Evolutionary conservation across 2,888 invertebrate species (phyloP).

Genomic region (Isoperla grammatica): DNA sequence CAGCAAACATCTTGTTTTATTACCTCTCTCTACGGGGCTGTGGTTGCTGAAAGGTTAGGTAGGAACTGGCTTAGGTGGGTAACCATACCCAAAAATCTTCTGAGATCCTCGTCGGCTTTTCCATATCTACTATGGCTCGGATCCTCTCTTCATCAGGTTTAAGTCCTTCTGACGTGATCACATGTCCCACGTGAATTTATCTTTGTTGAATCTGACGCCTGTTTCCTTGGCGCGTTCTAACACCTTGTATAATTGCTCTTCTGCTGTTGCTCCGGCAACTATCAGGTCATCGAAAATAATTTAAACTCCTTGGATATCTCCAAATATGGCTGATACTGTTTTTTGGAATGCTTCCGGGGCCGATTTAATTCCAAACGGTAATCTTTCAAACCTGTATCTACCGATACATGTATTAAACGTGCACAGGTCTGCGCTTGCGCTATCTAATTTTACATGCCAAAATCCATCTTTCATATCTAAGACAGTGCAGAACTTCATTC

Average conservation of each 20-base stretch:
- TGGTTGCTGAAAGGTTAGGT: too few relatives aligned
- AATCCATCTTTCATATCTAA: conserved; percentile 24
- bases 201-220: conserved; percentile 34
- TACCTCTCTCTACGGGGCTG: too few relatives aligned
- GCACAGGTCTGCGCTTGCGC: conserved; percentile 22
- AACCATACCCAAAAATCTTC: background rate
- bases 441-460: conserved; percentile 23
- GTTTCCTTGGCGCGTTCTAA: conserved; percentile 27
- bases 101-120: too few relatives aligned
- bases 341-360: background rate
- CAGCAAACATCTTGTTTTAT: too few relatives aligned
- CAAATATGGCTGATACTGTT: conserved; percentile 37
- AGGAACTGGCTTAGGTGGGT: too few relatives aligned
- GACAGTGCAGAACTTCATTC: conserved; percentile 19
- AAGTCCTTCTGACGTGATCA: too few relatives aligned
- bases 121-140: too few relatives aligned
- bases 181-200: background rate
- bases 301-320: conserved; percentile 37
- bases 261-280: conserved; percentile 30
- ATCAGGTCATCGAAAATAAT: conserved; percentile 40
- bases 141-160: too few relatives aligned
- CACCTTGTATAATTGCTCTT: conserved; percentile 20
- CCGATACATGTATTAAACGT: conserved; percentile 26
- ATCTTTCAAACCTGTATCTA: conserved; percentile 20
- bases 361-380: conserved; percentile 24